Evolutionary conservation across 2,113 vertebrate species (phyloP).

Genomic region (Tamias sibiricus): DNA sequence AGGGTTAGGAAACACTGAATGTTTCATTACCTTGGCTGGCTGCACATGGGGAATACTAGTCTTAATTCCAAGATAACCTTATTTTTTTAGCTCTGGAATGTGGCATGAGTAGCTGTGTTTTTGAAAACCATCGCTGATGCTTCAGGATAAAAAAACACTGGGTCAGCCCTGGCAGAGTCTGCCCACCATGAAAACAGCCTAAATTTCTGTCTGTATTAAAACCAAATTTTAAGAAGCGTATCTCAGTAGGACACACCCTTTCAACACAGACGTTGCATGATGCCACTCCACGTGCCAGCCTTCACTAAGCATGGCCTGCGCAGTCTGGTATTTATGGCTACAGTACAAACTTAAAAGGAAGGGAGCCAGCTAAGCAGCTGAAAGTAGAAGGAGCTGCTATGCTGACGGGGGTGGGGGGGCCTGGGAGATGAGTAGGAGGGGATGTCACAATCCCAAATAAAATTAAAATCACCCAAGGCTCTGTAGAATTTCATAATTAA

Average conservation of each 20-base stretch:
- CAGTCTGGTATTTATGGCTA: neutral
- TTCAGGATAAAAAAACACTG: neutral
- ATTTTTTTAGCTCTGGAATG: neutral
- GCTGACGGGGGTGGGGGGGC: no score
- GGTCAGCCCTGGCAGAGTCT: neutral
- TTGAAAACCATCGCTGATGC: neutral
- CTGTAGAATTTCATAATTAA: constrained; percentile 13
- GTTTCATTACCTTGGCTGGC: neutral
- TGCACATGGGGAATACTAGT: no score
- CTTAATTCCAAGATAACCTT: neutral
- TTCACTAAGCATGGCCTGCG: neutral
- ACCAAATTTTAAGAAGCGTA: neutral
- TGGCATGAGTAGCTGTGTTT: neutral
- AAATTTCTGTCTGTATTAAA: neutral
- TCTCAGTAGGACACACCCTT: neutral
- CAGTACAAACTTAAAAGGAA: neutral
- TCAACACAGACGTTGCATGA: neutral
- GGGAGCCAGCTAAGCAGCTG: neutral
- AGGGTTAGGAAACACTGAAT: neutral
- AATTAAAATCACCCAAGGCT: neutral
- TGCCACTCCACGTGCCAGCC: neutral
- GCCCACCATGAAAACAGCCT: neutral
- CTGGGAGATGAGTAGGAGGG: no score
- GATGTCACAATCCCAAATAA: neutral
- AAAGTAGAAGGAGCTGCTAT: neutral